A percentile compares a stretch with the other conserved stretches of the same genome.
phyloP scores from a whole-genome alignment of 1,140 invertebrate genomes.

The Epicauta chinensis region DNA sequence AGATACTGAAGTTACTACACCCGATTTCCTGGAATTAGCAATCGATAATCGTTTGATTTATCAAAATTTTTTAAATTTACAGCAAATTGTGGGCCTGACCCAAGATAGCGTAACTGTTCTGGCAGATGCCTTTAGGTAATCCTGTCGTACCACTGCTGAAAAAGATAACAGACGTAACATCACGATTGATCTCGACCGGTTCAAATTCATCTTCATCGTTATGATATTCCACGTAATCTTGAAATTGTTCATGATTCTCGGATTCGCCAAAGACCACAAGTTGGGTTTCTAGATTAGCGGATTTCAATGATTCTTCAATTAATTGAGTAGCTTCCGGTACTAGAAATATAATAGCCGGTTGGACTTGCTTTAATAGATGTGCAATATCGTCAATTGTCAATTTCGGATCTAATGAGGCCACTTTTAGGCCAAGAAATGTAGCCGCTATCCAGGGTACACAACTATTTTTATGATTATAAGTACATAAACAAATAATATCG shows the following conservation, averaged over 20 bases:
- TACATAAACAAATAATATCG: slow-evolving; percentile 18
- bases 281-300: slow-evolving; percentile 5
- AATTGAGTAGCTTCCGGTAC: slow-evolving; percentile 3
- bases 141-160: slow-evolving; percentile 33
- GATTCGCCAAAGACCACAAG: slow-evolving; percentile 24
- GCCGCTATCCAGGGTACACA: slow-evolving; percentile 20
- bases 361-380: slow-evolving; percentile 15
- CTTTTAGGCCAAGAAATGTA: slow-evolving; percentile 16
- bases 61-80: slow-evolving; percentile 9
- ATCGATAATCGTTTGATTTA: background rate
- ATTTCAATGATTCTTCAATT: slow-evolving; percentile 13
- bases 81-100: slow-evolving; percentile 12
- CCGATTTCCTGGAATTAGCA: slow-evolving; percentile 7
- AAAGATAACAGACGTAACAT: slow-evolving; percentile 24
- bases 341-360: slow-evolving; percentile 20
- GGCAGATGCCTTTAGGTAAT: slow-evolving; percentile 30
- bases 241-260: slow-evolving; percentile 17
- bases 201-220: slow-evolving; percentile 13
- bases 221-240: slow-evolving; percentile 6
- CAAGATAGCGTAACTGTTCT: slow-evolving; percentile 21
- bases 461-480: slow-evolving; percentile 17
- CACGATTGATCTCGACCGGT: slow-evolving; percentile 6
- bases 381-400: slow-evolving; percentile 12
- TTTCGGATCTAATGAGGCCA: slow-evolving; percentile 18
- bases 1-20: slow-evolving; percentile 6